Base-by-base conservation (phyloP, 2,797 vertebrate species). In the Adelosebastes latens region DNA sequence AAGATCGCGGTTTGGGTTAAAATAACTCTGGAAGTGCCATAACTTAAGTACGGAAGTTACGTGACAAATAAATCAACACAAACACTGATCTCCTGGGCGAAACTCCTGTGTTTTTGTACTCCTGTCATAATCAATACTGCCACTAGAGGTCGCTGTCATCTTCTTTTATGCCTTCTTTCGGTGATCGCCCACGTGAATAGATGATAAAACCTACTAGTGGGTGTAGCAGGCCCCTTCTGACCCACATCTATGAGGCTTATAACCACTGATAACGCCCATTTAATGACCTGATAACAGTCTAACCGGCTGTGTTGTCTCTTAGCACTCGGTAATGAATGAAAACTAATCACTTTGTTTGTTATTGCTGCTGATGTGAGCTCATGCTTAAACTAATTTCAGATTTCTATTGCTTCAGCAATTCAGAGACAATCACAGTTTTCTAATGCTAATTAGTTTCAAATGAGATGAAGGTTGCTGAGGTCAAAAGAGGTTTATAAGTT, bases 311-410 rank as follows among this genome's bases (percentile, higher is more conserved):
- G 13, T 73, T 6, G 22, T 80, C 69, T 70, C 13, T 25, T 36
- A 71, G 60, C 46, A 25, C 61, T 49, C 4, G 0, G 8, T 29
- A 78, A 71, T 72, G 6, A 63, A 83, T 75, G 56, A 59, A 25
- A 63, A 24, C 60, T 63, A 59, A 80, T 77, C 24, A 22, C n/a
- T 42, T 31, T 76, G 66, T 64, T 72, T 72, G 64, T 77, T 73
- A 29, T 60, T 69, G 52, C 31, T 32, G 52, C 39, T 72, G 53
- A 49, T 73, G 59, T 34, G 29, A 74, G 53, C 49, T 55, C 49
- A 67, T 8, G n/a, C 14, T 59, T 62, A 12, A 9, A 59, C 36
- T 52, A 16, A 75, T 75, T 75, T 75, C 18, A 25, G 27, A 29
- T 36, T 24, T n/a, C 8, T 67, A 8, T 29, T 66, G 56, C 58